A percentile compares a stretch with the other conserved stretches of the same genome.
Conservation (phyloP, 2,888 invertebrate species). For the Metacarcinus magister region DNA sequence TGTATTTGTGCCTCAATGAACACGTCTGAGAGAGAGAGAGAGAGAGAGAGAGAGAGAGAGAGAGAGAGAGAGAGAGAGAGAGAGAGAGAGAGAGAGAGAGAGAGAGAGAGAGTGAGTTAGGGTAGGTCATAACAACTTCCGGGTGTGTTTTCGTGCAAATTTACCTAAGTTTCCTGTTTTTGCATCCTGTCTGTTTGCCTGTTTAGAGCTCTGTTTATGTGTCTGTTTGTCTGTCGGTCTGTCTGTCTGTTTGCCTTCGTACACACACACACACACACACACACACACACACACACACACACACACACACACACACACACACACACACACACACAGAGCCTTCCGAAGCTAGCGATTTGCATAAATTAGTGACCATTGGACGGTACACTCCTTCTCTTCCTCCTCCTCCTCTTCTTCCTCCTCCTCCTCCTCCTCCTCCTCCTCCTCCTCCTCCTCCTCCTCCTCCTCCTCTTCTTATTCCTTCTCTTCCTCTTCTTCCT, state of each 20-base stretch:
- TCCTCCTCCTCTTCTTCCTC: not conserved
- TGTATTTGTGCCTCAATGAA: not conserved
- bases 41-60: conserved; percentile 17
- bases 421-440: conserved; percentile 35
- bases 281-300: conserved; percentile 26
- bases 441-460: conserved; percentile 37
- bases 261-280: not conserved
- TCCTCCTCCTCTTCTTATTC: not conserved
- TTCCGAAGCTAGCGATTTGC: not conserved
- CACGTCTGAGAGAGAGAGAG: not conserved
- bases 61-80: conserved; percentile 2
- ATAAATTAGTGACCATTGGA: not conserved
- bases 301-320: conserved; percentile 26
- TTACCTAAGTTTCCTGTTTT: not conserved
- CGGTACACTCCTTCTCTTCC: not conserved
- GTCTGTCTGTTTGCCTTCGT: not conserved
- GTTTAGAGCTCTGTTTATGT: not conserved
- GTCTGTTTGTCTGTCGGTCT: not conserved
- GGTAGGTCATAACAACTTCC: not conserved
- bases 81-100: conserved; percentile 2
- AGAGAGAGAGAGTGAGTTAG: not conserved
- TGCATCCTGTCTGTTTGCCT: not conserved
- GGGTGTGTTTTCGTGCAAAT: not conserved
- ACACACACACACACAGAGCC: not conserved
- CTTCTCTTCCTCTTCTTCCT: not conserved